Conservation (phyloP, 2,797 vertebrate genomes). For the Emydoidea blandingii region DNA sequence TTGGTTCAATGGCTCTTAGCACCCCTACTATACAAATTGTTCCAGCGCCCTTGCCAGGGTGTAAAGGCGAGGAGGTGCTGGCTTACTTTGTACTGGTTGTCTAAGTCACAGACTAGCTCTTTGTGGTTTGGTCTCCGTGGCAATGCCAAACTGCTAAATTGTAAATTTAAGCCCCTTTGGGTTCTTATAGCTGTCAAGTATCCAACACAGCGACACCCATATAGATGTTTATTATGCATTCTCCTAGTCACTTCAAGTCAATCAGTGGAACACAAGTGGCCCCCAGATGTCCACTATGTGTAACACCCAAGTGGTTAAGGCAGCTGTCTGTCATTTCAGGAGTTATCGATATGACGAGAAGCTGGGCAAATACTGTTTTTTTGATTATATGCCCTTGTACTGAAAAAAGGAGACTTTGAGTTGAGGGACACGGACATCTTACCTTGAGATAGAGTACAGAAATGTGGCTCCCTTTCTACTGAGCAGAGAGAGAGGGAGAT, state of each 20-base stretch:
- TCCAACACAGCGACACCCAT: neutral
- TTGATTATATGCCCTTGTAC: neutral
- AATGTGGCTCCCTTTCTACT: neutral
- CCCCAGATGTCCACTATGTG: neutral
- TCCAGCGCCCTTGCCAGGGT: neutral
- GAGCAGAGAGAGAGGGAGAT: neutral
- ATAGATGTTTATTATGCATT: neutral
- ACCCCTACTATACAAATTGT: too few species aligned
- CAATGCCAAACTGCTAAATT: neutral
- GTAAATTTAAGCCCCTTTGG: neutral
- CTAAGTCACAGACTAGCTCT: neutral
- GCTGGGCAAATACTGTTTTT: neutral
- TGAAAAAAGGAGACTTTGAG: neutral
- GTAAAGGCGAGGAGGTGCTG: neutral
- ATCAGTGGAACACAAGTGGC: neutral
- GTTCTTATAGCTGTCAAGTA: neutral
- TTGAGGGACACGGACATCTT: neutral
- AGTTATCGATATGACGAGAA: neutral
- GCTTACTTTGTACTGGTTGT: neutral
- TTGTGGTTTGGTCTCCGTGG: neutral
- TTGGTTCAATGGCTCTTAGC: too few species aligned
- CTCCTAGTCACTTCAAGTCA: neutral
- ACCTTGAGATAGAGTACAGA: neutral
- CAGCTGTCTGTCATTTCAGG: neutral
- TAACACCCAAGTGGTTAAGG: neutral